These are phyloP conservation scores for Athripsodes cinereus DNA, from an alignment of 2,888 invertebrate genomes.

Conservation along the genomic window DNA sequence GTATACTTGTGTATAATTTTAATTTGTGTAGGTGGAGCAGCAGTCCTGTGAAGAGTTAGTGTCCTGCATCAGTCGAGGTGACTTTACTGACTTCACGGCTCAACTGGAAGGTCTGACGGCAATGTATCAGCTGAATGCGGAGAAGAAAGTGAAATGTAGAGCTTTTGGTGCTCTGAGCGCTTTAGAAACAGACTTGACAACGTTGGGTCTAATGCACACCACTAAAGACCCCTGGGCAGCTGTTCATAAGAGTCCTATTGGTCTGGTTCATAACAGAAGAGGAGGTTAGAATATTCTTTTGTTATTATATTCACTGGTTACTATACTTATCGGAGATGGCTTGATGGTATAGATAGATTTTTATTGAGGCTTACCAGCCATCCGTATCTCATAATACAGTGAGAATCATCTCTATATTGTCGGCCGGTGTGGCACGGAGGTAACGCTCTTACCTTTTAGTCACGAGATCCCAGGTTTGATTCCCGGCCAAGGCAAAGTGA, in stretches of 20 bases:
- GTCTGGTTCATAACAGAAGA: constrained; percentile 72
- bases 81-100: constrained; percentile 86
- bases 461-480: too few relatives aligned
- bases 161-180: constrained; percentile 90
- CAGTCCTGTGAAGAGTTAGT: constrained; percentile 88
- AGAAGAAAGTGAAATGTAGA: constrained; percentile 91
- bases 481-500: too few relatives aligned
- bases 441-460: too few relatives aligned
- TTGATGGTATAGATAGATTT: too few relatives aligned
- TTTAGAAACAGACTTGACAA: constrained; percentile 82
- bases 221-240: constrained; percentile 61
- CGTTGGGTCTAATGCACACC: constrained; percentile 70
- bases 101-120: constrained; percentile 89
- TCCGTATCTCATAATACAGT: too few relatives aligned
- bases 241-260: constrained; percentile 85
- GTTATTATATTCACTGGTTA: too few relatives aligned
- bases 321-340: too few relatives aligned
- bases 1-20: too few relatives aligned
- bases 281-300: constrained; percentile 71
- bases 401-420: too few relatives aligned
- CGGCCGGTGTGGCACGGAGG: too few relatives aligned
- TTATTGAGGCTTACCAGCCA: too few relatives aligned
- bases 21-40: constrained; percentile 49
- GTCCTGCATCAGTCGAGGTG: constrained; percentile 73
- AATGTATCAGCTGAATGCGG: constrained; percentile 90